phyloP scores from a whole-genome alignment of 2,888 invertebrate species.

The Zelleria hepariella region DNA sequence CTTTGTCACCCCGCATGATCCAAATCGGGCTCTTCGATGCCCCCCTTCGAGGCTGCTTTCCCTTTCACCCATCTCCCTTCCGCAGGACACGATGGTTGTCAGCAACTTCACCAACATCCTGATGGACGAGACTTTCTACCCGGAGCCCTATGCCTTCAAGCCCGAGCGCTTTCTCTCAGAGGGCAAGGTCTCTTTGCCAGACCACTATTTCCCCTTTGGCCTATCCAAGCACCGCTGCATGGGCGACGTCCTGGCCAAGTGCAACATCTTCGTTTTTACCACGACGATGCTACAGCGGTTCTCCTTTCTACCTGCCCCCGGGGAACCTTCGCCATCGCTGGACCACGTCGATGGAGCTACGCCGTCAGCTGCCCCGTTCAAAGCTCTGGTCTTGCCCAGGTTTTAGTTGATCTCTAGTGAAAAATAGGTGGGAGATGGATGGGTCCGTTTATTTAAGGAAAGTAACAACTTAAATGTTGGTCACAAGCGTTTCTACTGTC shows the following conservation, averaged over 20 bases:
- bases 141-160: constrained; percentile 78
- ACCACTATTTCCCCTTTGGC: constrained; percentile 84
- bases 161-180: constrained; percentile 82
- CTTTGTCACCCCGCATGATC: background rate
- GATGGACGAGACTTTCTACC: constrained; percentile 77
- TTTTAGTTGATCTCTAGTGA: too few species aligned
- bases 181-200: constrained; percentile 74
- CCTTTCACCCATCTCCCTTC: constrained; percentile 5
- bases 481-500: too few species aligned
- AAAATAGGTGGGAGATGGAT: too few species aligned
- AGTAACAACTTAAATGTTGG: too few species aligned
- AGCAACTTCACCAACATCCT: constrained; percentile 81
- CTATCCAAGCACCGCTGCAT: constrained; percentile 84
- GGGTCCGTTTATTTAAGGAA: too few species aligned
- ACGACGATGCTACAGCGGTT: constrained; percentile 82
- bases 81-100: constrained; percentile 84
- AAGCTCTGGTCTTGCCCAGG: constrained; percentile 74
- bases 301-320: constrained; percentile 76
- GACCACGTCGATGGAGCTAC: constrained; percentile 84
- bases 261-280: constrained; percentile 83
- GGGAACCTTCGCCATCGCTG: constrained; percentile 74
- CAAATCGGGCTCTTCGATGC: too few species aligned
- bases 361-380: constrained; percentile 80
- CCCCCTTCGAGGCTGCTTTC: too few species aligned
- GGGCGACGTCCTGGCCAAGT: constrained; percentile 82